Conservation (phyloP, 2,113 vertebrate genomes). For the Numida meleagris region DNA sequence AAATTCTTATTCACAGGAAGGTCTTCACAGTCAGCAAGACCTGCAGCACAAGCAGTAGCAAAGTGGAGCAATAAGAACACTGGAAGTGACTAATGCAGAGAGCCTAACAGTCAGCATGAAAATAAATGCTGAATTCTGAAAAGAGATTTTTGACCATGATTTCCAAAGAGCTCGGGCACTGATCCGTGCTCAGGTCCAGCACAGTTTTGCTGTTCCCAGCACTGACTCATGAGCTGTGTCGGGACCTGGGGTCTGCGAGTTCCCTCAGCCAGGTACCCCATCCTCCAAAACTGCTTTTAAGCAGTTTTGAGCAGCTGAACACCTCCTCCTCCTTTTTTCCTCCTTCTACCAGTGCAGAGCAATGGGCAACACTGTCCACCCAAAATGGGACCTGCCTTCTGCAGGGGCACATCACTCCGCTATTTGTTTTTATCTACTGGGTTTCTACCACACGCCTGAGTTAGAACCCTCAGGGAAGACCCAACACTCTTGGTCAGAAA, state of each 20-base stretch:
- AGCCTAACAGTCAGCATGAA: not conserved
- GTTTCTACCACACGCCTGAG: not conserved
- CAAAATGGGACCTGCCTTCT: not conserved
- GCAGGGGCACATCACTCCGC: too few species aligned
- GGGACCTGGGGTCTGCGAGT: not conserved
- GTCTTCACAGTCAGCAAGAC: not conserved
- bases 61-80: not conserved
- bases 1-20: not conserved
- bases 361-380: not conserved
- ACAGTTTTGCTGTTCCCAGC: not conserved
- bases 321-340: not conserved
- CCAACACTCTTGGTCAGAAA: not conserved
- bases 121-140: not conserved
- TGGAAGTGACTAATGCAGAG: not conserved
- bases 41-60: not conserved
- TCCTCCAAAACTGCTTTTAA: not conserved
- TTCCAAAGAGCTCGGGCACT: not conserved
- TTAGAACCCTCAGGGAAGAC: not conserved
- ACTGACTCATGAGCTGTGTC: not conserved
- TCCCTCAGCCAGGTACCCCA: not conserved
- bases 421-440: not conserved
- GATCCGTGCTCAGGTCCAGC: rapidly evolving
- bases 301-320: not conserved
- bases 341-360: not conserved
- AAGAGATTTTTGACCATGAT: not conserved